These are phyloP conservation scores for Callocephalon fimbriatum DNA, from an alignment of 2,113 vertebrate species.

Conservation along the genomic window DNA sequence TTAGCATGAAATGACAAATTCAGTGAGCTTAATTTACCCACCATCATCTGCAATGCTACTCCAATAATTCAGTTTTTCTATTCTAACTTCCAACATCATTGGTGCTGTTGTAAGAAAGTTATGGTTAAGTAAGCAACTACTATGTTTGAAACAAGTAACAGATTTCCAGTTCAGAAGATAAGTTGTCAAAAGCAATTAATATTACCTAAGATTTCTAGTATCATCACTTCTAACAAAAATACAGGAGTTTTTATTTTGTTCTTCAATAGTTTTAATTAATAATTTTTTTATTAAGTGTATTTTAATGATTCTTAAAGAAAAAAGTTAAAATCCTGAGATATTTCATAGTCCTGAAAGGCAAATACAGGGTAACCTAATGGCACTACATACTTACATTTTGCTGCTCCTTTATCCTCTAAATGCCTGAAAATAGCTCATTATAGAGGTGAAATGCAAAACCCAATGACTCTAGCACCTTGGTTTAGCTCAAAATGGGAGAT, in stretches of 20 bases:
- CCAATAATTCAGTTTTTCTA: not conserved
- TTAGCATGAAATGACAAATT: not conserved
- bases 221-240: not conserved
- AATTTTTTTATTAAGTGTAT: not conserved
- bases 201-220: not conserved
- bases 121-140: not conserved
- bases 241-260: not conserved
- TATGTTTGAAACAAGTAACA: not conserved
- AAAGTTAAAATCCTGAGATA: not conserved
- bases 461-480: not conserved
- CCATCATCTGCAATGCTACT: not conserved
- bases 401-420: slow-evolving; percentile 10
- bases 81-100: not conserved
- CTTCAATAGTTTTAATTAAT: not conserved
- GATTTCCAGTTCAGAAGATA: not conserved
- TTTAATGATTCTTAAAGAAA: not conserved
- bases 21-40: not conserved
- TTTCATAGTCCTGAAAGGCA: not conserved
- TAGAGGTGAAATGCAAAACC: not conserved
- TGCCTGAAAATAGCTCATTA: slow-evolving; percentile 3
- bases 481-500: slow-evolving; percentile 6
- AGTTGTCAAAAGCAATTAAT: not conserved
- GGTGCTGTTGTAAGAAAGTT: not conserved
- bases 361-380: not conserved
- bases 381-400: not conserved